Evolutionary conservation across 1,140 invertebrate species (phyloP).

Genomic region (Drosophila athabasca): DNA sequence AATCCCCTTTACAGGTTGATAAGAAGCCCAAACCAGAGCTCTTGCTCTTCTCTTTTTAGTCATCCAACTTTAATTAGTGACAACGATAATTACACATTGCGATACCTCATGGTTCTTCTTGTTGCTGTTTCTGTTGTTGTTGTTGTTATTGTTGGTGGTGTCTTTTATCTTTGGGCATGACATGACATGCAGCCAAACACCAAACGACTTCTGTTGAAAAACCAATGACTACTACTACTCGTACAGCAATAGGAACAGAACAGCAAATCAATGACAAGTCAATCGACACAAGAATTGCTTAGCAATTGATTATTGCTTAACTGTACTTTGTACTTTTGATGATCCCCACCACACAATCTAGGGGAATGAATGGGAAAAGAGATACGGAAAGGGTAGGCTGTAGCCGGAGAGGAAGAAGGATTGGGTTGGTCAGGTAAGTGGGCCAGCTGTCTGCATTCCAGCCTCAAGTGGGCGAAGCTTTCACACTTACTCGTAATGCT

Average conservation of each 20-base stretch:
- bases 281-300: constrained; percentile 58
- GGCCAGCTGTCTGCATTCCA: constrained; percentile 41
- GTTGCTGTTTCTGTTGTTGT: neutral
- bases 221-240: constrained; percentile 50
- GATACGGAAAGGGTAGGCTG: neutral
- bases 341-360: constrained; percentile 44
- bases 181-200: constrained; percentile 39
- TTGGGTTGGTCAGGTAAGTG: neutral
- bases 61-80: constrained; percentile 76
- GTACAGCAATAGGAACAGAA: constrained; percentile 45
- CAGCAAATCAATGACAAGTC: constrained; percentile 41
- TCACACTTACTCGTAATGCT: constrained; percentile 52
- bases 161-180: constrained; percentile 69
- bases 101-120: constrained; percentile 22
- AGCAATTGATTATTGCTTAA: constrained; percentile 78
- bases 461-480: constrained; percentile 34
- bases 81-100: constrained; percentile 78
- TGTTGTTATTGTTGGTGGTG: constrained; percentile 20
- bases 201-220: constrained; percentile 74
- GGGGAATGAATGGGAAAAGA: neutral
- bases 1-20: constrained; percentile 36
- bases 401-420: too few relatives aligned
- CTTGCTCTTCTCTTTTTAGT: constrained; percentile 22
- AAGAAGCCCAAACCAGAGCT: constrained; percentile 25
- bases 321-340: constrained; percentile 73